These are phyloP conservation scores for Trichacis sp. DNA, from an alignment of 2,888 invertebrate genomes.

Conservation along the genomic window DNA sequence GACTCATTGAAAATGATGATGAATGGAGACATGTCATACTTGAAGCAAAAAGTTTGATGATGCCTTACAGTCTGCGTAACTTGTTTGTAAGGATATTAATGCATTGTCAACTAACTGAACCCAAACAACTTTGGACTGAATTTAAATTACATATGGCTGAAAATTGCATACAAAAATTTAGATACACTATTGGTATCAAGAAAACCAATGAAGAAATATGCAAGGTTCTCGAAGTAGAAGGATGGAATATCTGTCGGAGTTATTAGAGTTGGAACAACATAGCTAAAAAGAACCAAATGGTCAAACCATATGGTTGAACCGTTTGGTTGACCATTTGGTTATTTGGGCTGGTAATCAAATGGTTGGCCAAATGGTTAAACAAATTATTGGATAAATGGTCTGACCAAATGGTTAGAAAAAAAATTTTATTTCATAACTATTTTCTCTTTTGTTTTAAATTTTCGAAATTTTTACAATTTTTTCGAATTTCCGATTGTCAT, in stretches of 20 bases:
- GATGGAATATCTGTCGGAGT: not conserved
- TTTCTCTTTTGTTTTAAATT: too few relatives aligned
- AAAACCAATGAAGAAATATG: not conserved
- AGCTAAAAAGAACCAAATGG: too few relatives aligned
- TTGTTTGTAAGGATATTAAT: slow-evolving; percentile 53
- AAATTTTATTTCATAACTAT: too few relatives aligned
- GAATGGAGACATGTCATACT: slow-evolving; percentile 22
- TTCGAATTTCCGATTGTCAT: too few relatives aligned
- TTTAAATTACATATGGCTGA: slow-evolving; percentile 20
- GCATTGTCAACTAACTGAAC: slow-evolving; percentile 39
- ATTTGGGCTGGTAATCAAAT: too few relatives aligned
- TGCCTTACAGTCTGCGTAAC: slow-evolving; percentile 47
- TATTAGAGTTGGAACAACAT: not conserved
- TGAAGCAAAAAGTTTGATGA: slow-evolving; percentile 21
- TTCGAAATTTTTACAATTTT: too few relatives aligned
- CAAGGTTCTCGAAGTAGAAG: slow-evolving; percentile 2
- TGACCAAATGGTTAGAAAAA: too few relatives aligned
- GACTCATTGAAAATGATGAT: slow-evolving; percentile 29
- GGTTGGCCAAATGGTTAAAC: too few relatives aligned
- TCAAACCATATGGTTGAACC: too few relatives aligned
- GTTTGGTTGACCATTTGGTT: too few relatives aligned
- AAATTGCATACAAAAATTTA: slow-evolving; percentile 2
- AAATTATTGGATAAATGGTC: too few relatives aligned
- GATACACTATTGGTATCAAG: not conserved
- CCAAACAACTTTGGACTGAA: slow-evolving; percentile 24